Base-by-base conservation (phyloP, 1,140 invertebrate species). In the Tetramorium alpestre region DNA sequence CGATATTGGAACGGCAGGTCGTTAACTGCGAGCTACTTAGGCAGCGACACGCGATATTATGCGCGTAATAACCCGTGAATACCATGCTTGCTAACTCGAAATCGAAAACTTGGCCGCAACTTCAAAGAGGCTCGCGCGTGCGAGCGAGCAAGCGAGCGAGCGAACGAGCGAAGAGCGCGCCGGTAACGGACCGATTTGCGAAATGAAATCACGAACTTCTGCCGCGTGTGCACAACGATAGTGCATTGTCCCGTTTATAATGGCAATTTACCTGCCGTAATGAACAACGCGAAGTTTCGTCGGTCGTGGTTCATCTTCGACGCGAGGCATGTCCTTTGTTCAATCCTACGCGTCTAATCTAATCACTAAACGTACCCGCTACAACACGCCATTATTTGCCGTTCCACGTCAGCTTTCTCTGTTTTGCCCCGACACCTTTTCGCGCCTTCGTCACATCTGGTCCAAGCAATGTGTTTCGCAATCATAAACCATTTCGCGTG, bases 241-340 rank as follows among this genome's bases (percentile, higher is more conserved):
- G 76, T 16, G 62, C 84, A 88, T 89, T 85, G 88, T 72, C 56
- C 28, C 51, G 56, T 62, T 88, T 86, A 88, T 81, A 77, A 88
- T 86, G 69, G 75, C 82, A 89, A 88, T 89, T 89, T 88, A 89
- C 62, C 87, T 56, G 51, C 62, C 64, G 88, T 86, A 86, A 86
- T 76, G 41, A 65, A 86, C 87, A 78, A 56, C 64, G 56, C 82
- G 25, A 89, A 89, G 87, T 89, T 89, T 64, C 82, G 54, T 49
- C 60, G 54, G 11, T 25, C 28, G 69, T 41, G 81, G 28, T 47
- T 65, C 80, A 44, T 86, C 62, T 77, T 56, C 69, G 56, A 18
- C 62, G 62, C 60, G 88, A 81, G 65, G 69, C 73, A 16, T 65
- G 51, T 60, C 44, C 87, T 89, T 88, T 88, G 76, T 89, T 81